phyloP scores from a whole-genome alignment of 2,888 invertebrate genomes.

The Cryptus viduatorius region DNA sequence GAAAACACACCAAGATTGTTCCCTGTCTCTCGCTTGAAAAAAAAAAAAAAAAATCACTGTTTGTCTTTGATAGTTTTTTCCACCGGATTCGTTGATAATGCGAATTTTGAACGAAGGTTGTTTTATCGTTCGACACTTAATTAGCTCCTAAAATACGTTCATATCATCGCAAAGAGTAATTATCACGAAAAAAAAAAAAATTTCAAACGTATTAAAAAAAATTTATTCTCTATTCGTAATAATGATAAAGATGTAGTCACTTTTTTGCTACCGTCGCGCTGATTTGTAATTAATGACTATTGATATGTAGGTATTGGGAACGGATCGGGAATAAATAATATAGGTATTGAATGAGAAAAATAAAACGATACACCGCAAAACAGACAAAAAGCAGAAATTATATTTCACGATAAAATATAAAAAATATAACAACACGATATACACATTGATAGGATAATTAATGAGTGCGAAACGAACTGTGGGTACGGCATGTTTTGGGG shows the following conservation, averaged over 20 bases:
- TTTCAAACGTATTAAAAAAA: background rate
- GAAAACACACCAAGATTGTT: constrained; percentile 45
- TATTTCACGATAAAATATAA: constrained; percentile 55
- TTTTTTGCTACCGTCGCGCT: background rate
- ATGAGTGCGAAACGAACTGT: constrained; percentile 68
- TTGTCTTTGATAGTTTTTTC: constrained; percentile 2
- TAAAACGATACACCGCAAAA: constrained; percentile 54
- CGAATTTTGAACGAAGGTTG: constrained; percentile 11
- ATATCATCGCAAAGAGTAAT: background rate
- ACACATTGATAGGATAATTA: constrained; percentile 56
- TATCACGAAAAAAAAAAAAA: background rate
- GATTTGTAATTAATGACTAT: constrained; percentile 36
- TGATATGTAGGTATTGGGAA: background rate
- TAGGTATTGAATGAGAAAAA: constrained; percentile 30
- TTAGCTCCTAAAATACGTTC: background rate
- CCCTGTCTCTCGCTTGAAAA: constrained; percentile 15
- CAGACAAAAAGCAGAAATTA: constrained; percentile 63
- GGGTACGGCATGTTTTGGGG: constrained; percentile 7
- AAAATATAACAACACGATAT: constrained; percentile 15
- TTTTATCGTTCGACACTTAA: background rate
- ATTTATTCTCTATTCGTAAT: background rate
- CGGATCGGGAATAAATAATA: constrained; percentile 50
- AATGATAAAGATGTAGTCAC: background rate
- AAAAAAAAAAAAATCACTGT: background rate
- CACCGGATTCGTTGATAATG: constrained; percentile 10